phyloP scores from a whole-genome alignment of 2,888 invertebrate species.

The Desoria tigrina region DNA sequence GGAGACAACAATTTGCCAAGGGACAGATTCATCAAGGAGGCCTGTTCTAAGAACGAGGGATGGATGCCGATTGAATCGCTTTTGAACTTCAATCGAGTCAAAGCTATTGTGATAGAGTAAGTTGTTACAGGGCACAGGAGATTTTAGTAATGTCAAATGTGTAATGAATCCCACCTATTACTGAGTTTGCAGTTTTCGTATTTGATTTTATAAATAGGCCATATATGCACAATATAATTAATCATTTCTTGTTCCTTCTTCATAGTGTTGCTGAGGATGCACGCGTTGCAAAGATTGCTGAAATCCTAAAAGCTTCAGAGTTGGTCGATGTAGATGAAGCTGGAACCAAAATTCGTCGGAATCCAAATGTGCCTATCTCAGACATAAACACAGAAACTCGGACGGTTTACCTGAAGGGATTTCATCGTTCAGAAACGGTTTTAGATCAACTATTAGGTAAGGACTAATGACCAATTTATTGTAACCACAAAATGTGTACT shows the following conservation, averaged over 20 bases:
- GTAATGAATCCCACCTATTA: background rate
- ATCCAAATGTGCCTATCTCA: constrained; percentile 73
- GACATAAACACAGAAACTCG: constrained; percentile 78
- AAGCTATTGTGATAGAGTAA: constrained; percentile 40
- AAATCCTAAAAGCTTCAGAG: constrained; percentile 37
- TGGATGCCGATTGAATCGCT: constrained; percentile 86
- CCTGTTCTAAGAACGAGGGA: constrained; percentile 81
- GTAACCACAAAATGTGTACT: too few species aligned
- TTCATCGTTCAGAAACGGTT: constrained; percentile 65
- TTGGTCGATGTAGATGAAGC: constrained; percentile 66
- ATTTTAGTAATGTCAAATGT: background rate
- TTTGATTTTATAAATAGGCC: background rate
- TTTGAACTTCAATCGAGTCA: constrained; percentile 77
- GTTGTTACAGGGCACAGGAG: constrained; percentile 2
- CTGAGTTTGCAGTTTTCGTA: background rate
- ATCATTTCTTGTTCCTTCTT: background rate
- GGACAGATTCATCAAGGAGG: constrained; percentile 89
- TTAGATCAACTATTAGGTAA: constrained; percentile 69
- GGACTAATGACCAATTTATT: too few species aligned
- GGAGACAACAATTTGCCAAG: constrained; percentile 88
- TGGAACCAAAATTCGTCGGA: constrained; percentile 71
- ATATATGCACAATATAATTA: background rate
- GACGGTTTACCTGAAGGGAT: constrained; percentile 86
- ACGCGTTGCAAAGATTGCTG: constrained; percentile 29
- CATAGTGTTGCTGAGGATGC: constrained; percentile 33